These are phyloP conservation scores for Neoniphon sammara DNA, from an alignment of 2,797 vertebrate genomes.

Conservation along the genomic window DNA sequence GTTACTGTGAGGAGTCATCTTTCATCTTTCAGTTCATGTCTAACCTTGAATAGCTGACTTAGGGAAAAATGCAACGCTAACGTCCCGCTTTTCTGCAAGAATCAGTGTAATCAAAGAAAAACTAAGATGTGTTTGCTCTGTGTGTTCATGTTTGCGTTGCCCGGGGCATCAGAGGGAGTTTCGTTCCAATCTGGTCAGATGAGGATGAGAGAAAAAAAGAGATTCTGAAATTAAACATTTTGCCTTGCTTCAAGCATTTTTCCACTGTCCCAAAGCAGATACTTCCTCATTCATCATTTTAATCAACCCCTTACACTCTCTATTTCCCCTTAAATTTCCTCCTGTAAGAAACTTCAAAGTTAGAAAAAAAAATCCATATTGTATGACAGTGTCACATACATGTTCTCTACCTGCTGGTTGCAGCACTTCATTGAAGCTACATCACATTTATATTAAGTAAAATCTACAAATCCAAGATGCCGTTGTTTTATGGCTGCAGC, in stretches of 20 bases:
- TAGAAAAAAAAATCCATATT: no score
- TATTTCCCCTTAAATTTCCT: no score
- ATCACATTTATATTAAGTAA: no score
- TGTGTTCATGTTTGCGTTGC: not conserved
- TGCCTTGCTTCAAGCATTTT: slow-evolving; percentile 10
- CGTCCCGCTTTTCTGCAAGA: not conserved
- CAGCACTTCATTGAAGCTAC: no score
- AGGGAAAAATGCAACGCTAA: no score
- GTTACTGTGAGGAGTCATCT: not conserved
- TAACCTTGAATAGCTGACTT: not conserved
- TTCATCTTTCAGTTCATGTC: not conserved
- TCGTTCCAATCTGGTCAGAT: slow-evolving; percentile 25
- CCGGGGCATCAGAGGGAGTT: not conserved
- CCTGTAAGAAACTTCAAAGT: no score
- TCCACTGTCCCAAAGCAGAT: not conserved
- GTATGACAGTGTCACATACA: no score
- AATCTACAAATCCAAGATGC: no score
- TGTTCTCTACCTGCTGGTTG: no score
- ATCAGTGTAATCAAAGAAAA: not conserved
- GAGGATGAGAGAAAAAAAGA: slow-evolving; percentile 29
- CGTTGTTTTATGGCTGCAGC: no score
- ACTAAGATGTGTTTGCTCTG: not conserved
- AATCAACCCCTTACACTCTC: no score
- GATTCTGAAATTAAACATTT: slow-evolving; percentile 47
- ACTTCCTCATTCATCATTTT: not conserved